These are phyloP conservation scores for Laupala kohalensis DNA, from an alignment of 1,140 invertebrate genomes.

Conservation along the genomic window DNA sequence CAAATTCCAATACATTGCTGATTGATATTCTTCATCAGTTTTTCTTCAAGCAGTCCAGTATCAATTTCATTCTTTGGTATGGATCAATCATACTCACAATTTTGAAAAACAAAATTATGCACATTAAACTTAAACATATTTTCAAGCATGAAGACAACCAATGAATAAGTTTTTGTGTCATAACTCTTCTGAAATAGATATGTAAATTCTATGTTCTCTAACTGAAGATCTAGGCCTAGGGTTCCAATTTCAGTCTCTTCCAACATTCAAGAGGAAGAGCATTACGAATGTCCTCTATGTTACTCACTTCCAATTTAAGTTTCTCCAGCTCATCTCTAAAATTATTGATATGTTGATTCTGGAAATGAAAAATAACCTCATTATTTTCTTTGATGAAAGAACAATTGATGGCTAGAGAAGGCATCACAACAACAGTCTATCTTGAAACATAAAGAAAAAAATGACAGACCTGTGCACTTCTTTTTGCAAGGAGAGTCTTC, in stretches of 20 bases:
- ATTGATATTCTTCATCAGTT: no score
- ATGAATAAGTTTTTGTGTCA: no score
- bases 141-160: no score
- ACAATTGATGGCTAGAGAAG: not conserved
- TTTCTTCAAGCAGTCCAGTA: no score
- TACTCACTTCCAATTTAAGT: constrained; percentile 66
- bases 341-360: constrained; percentile 64
- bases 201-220: no score
- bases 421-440: not conserved
- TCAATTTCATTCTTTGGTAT: no score
- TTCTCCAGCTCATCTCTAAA: constrained; percentile 66
- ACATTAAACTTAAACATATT: no score
- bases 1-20: no score
- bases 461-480: constrained; percentile 31
- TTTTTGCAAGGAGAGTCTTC: constrained; percentile 51
- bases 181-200: no score
- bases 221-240: constrained; percentile 22
- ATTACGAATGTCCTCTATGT: constrained; percentile 70
- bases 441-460: not conserved
- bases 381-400: not conserved
- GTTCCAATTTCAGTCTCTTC: constrained; percentile 40
- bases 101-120: no score
- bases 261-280: constrained; percentile 75
- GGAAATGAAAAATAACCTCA: constrained; percentile 30
- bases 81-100: no score